Evolutionary conservation across 2,888 invertebrate species (phyloP).

Genomic region (Erynnis tages): DNA sequence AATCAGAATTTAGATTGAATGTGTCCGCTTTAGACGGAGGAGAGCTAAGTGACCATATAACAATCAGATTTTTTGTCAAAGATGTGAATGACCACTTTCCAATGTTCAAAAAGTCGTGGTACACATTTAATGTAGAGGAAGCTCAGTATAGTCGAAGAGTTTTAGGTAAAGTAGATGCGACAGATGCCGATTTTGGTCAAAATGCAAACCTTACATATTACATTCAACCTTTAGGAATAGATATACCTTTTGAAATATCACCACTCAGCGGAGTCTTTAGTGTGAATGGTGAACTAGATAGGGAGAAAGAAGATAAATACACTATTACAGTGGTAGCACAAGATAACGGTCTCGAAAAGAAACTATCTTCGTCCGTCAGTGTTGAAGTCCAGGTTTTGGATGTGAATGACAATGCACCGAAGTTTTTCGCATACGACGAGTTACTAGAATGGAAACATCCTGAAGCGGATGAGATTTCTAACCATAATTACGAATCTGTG

Average conservation of each 20-base stretch:
- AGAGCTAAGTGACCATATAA: slow-evolving; percentile 86
- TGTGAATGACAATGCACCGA: slow-evolving; percentile 91
- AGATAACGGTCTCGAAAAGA: slow-evolving; percentile 85
- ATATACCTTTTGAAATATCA: slow-evolving; percentile 87
- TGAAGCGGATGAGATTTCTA: slow-evolving; percentile 68
- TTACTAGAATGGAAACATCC: slow-evolving; percentile 72
- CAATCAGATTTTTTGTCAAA: slow-evolving; percentile 86
- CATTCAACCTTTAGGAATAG: slow-evolving; percentile 72
- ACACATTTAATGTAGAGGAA: slow-evolving; percentile 91
- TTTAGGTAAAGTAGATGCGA: slow-evolving; percentile 89
- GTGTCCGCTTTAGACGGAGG: slow-evolving; percentile 89
- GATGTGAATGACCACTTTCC: slow-evolving; percentile 94
- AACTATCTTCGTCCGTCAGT: slow-evolving; percentile 86
- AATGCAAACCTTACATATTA: slow-evolving; percentile 90
- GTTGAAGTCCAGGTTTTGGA: slow-evolving; percentile 92
- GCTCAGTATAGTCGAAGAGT: slow-evolving; percentile 86
- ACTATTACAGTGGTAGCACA: slow-evolving; percentile 86
- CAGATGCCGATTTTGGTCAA: slow-evolving; percentile 89
- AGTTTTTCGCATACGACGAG: slow-evolving; percentile 89
- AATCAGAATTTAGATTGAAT: slow-evolving; percentile 88
- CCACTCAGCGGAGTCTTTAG: slow-evolving; percentile 85
- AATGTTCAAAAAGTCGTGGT: slow-evolving; percentile 90
- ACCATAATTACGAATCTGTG: slow-evolving; percentile 77
- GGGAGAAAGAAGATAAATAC: slow-evolving; percentile 87
- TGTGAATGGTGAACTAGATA: slow-evolving; percentile 88